Evolutionary conservation across 2,797 vertebrate genomes (phyloP), one percentile per base, ranked within the genome.

Genomic region (Kryptolebias ocellatus): DNA sequence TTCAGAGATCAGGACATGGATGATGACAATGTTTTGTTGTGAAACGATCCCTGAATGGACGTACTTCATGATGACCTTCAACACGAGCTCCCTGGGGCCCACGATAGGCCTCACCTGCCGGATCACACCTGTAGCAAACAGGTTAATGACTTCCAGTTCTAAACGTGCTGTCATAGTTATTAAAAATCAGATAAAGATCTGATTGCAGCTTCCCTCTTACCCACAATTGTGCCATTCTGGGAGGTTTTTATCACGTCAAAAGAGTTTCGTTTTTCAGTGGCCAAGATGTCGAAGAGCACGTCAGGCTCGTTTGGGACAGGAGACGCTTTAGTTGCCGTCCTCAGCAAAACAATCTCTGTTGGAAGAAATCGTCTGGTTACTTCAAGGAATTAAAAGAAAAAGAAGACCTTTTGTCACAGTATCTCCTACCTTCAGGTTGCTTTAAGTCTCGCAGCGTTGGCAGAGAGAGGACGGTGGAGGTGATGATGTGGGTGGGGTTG

Each of bases 291-390:
- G 56, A 97, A 97, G 90, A 92, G 90, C 60, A 97, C 94, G 67
- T 96, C 92, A 0, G 28, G 60, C 53, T 64, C 24, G 0, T 47
- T 46, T 0, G 59, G 34, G 1, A 85, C 76, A 78, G 80, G 86
- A 66, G 78, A 65, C 0, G 91, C 76, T 42, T 92, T 86, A 0
- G 89, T 75, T 61, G 90, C 61, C 11, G 95, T 95, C 60, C 93
- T 94, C 64, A 98, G 94, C 46, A 95, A 95, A 76, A 95, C 92
- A 34, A 98, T 94, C 78, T 96, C 96, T 98, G 94, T 37, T 60
- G 82, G 67, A 46, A 20, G 52, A 89, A 44, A 63, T 8, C 6
- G 47, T 79, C 76, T 16, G 53, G 31, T 70, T 57, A 37, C 53
- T 62, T 42, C 62, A 37, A 72, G 27, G 53, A 79, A 28, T 54